Percentiles rank a stretch among this genome's conserved stretches.
Conservation (phyloP, 2,797 vertebrate genomes). For the Macrochelys suwanniensis region DNA sequence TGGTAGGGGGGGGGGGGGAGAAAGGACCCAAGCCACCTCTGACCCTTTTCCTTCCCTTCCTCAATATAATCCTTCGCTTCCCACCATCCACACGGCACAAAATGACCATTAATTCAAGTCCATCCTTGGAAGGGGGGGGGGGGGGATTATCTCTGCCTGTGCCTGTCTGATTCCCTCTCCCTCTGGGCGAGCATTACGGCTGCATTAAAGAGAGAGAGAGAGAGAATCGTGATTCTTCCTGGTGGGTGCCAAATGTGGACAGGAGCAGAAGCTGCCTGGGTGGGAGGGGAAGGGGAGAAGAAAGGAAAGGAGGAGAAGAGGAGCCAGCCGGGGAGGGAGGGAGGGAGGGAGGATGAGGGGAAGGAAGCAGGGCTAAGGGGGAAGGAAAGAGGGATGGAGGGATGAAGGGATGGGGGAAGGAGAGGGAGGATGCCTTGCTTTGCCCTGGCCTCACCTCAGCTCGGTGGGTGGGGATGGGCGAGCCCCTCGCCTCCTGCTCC, state of each 20-base stretch:
- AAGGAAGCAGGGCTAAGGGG: background rate
- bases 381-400: background rate
- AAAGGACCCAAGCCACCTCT: conserved; percentile 45
- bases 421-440: conserved; percentile 62
- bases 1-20: background rate
- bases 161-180: background rate
- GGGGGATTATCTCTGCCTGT: conserved; percentile 51
- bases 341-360: background rate
- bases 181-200: conserved; percentile 12
- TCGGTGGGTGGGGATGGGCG: conserved; percentile 51
- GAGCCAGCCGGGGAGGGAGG: background rate
- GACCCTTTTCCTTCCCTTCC: conserved; percentile 35
- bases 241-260: conserved; percentile 2
- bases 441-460: conserved; percentile 73
- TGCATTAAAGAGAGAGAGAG: background rate
- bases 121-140: conserved; percentile 44
- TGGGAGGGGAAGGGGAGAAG: background rate
- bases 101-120: conserved; percentile 64
- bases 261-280: background rate
- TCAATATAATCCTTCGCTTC: conserved; percentile 32
- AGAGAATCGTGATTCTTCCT: background rate
- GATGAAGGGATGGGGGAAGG: conserved; percentile 16
- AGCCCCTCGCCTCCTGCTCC: conserved; percentile 59
- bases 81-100: background rate
- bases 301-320: fast-evolving